Base-by-base conservation (phyloP, 2,113 vertebrate genomes). In the Fukomys damarensis region DNA sequence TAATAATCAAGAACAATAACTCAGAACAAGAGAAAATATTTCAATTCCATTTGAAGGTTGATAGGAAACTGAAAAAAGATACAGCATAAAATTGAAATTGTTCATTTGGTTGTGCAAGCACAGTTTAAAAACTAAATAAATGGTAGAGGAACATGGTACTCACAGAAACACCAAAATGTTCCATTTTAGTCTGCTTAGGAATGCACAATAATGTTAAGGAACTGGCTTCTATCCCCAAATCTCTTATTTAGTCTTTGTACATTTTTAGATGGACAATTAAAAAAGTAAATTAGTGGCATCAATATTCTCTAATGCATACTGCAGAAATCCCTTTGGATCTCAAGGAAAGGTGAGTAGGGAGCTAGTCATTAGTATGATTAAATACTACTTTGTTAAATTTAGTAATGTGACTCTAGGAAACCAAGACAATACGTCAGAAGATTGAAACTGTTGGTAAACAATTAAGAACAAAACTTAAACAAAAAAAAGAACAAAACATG, bases 301-400 rank as follows among this genome's bases (percentile, higher is more conserved):
- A 94, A 87, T 28, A 94, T 79, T 97, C 41, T 81, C 41, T 94
- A 94, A 92, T 56, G 79, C 87, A 91, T 41, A 13, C 89, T 66
- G 1, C 46, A 46, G 19, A 89, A 19, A 14, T 81, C 14, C 1
- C 35, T 24, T 66, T 16, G 38, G 28, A 70, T 87, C 30, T 91
- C 11, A 93, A 41, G 56, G 32, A 85, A 91, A 86, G 19, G 1
- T 89, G n/a, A 13, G 2, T 56, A 58, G n/a, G 35, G 16, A 74
- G 72, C 11, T 61, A 77, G 59, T 86, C 11, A 91, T 96, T 93
- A 66, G 11, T 68, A 68, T 35, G 72, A 93, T 88, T 93, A 93
- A 95, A 80, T 90, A 72, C 87, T 66, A 86, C 68, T 89, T 91
- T 72, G 89, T 96, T 95, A 95, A 79, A 86, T 54, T 81, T 80